Evolutionary conservation across 1,140 invertebrate species (phyloP).

Genomic region (Drosophila hydei): DNA sequence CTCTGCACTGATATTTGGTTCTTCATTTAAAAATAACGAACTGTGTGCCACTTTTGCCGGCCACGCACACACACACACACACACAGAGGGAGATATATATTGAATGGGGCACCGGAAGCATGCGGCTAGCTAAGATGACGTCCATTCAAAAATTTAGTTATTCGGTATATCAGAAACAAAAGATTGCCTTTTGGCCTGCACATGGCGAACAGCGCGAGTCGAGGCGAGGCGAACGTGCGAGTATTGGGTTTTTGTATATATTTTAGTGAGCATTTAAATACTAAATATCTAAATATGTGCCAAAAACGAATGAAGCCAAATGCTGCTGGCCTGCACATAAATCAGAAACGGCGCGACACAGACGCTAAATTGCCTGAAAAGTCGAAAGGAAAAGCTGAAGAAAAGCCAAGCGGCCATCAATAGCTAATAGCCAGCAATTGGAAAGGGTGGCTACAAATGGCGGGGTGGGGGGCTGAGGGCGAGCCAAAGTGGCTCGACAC

Average conservation of each 20-base stretch:
- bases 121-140: slow-evolving; percentile 64
- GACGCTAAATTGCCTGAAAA: slow-evolving; percentile 59
- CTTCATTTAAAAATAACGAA: slow-evolving; percentile 76
- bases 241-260: slow-evolving; percentile 16
- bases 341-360: slow-evolving; percentile 65
- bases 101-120: slow-evolving; percentile 58
- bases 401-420: slow-evolving; percentile 41
- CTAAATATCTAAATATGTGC: slow-evolving; percentile 67
- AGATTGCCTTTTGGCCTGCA: slow-evolving; percentile 26
- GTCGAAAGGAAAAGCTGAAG: slow-evolving; percentile 3
- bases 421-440: slow-evolving; percentile 36
- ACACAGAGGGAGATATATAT: background rate
- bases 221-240: background rate
- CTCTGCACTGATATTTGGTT: slow-evolving; percentile 67
- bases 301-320: slow-evolving; percentile 62
- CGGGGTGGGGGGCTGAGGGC: background rate
- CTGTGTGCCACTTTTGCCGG: slow-evolving; percentile 72
- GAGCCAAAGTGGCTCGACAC: slow-evolving; percentile 73
- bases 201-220: slow-evolving; percentile 2
- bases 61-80: slow-evolving; percentile 23
- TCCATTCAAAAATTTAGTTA: slow-evolving; percentile 60
- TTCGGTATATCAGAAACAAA: slow-evolving; percentile 13
- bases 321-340: slow-evolving; percentile 48
- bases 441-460: slow-evolving; percentile 1
- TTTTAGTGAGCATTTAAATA: slow-evolving; percentile 61